These are phyloP conservation scores for Microcebus murinus DNA, from an alignment of 2,113 vertebrate genomes.

Conservation along the genomic window DNA sequence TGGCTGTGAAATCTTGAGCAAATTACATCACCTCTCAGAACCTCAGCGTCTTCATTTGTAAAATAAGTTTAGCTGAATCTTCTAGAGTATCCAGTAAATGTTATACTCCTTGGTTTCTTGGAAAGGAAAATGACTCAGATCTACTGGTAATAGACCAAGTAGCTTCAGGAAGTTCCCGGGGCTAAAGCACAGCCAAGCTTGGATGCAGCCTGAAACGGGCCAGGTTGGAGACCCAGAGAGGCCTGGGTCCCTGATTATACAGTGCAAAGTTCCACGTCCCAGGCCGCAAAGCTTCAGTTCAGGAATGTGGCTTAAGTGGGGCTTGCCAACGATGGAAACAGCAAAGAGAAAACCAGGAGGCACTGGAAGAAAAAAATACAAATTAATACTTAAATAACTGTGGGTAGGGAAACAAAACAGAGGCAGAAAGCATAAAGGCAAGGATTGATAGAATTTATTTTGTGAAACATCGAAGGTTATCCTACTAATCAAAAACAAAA, in stretches of 20 bases:
- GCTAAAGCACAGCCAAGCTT: slow-evolving; percentile 21
- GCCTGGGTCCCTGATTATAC: neutral
- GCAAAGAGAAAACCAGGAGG: neutral
- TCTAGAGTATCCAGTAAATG: slow-evolving; percentile 65
- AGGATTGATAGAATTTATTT: neutral
- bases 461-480: slow-evolving; percentile 10
- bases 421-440: neutral
- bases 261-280: neutral
- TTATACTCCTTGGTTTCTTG: slow-evolving; percentile 66
- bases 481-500: slow-evolving; percentile 32
- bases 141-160: slow-evolving; percentile 68
- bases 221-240: slow-evolving; percentile 26
- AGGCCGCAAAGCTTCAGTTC: slow-evolving; percentile 6
- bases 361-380: neutral
- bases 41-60: slow-evolving; percentile 21
- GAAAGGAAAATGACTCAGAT: slow-evolving; percentile 78
- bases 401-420: neutral
- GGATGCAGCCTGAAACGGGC: slow-evolving; percentile 30
- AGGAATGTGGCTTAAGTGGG: slow-evolving; percentile 49
- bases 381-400: slow-evolving; percentile 35
- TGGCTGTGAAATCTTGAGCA: slow-evolving; percentile 21
- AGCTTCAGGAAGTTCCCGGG: slow-evolving; percentile 41
- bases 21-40: slow-evolving; percentile 48
- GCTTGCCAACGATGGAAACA: neutral
- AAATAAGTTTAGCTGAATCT: slow-evolving; percentile 59